These are phyloP conservation scores for Drosophila lutescens DNA, from an alignment of 2,888 invertebrate species.

Conservation along the genomic window DNA sequence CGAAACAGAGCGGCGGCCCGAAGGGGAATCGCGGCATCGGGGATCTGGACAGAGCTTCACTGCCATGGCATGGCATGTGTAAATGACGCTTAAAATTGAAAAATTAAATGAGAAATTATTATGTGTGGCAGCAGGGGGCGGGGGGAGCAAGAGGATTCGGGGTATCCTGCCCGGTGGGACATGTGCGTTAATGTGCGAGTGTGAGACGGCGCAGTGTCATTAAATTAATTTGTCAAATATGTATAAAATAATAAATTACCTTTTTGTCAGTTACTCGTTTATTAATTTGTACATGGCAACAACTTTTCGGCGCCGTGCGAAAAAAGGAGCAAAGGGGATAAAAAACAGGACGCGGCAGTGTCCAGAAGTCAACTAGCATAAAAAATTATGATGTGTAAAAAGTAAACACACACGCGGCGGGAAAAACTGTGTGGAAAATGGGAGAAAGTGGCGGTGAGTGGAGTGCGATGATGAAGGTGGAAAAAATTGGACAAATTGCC, in stretches of 20 bases:
- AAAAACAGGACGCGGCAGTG: conserved; percentile 56
- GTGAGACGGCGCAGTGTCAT: conserved; percentile 71
- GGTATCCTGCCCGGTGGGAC: conserved; percentile 41
- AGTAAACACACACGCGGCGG: conserved; percentile 49
- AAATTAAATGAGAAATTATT: conserved; percentile 82
- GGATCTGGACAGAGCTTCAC: conserved; percentile 73
- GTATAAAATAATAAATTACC: conserved; percentile 82
- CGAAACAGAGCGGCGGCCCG: conserved; percentile 21
- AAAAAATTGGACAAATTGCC: conserved; percentile 62
- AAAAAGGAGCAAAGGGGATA: conserved; percentile 10
- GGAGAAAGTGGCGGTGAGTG: neutral
- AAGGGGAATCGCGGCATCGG: conserved; percentile 32
- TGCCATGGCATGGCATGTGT: conserved; percentile 79
- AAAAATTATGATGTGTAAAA: conserved; percentile 78
- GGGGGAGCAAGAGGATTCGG: conserved; percentile 27
- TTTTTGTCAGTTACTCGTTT: conserved; percentile 81
- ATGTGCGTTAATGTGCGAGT: conserved; percentile 41
- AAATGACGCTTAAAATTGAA: conserved; percentile 82
- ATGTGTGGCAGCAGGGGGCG: conserved; percentile 67
- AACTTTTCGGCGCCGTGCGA: conserved; percentile 66
- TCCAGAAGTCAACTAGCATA: conserved; percentile 78
- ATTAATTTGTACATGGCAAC: conserved; percentile 81
- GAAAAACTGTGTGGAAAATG: conserved; percentile 10
- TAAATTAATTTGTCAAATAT: conserved; percentile 83
- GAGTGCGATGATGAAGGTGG: conserved; percentile 3